phyloP scores from a whole-genome alignment of 2,888 invertebrate genomes.

The Gari tellinella region DNA sequence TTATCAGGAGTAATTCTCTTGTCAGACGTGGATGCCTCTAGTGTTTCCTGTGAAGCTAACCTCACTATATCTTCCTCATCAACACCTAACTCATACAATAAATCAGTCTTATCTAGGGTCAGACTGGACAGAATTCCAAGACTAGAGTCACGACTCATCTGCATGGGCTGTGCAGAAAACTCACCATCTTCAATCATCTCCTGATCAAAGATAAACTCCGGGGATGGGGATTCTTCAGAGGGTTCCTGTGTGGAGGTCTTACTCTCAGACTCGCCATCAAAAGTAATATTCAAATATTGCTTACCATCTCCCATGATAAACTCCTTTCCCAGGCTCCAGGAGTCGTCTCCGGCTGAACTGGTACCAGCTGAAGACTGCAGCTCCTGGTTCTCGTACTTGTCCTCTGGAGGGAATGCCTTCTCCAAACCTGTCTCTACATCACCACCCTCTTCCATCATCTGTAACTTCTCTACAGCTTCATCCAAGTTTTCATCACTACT shows the following conservation, averaged over 20 bases:
- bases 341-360: constrained; percentile 56
- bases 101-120: constrained; percentile 50
- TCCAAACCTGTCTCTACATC: constrained; percentile 12
- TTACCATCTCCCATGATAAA: constrained; percentile 53
- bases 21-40: constrained; percentile 52
- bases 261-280: constrained; percentile 62
- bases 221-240: constrained; percentile 56
- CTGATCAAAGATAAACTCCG: constrained; percentile 60
- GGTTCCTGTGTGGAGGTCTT: constrained; percentile 55
- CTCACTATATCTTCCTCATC: constrained; percentile 40
- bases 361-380: constrained; percentile 46
- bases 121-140: constrained; percentile 62
- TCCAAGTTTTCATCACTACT: constrained; percentile 28
- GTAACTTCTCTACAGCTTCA: constrained; percentile 40
- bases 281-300: constrained; percentile 67
- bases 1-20: constrained; percentile 50
- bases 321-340: constrained; percentile 59
- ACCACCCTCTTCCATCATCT: constrained; percentile 24
- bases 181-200: constrained; percentile 63
- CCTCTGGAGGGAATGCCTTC: constrained; percentile 12
- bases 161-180: constrained; percentile 49
- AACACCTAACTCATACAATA: constrained; percentile 57
- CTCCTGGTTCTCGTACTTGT: constrained; percentile 33
- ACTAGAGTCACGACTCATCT: constrained; percentile 63
- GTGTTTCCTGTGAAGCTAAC: constrained; percentile 49